Evolutionary conservation across 2,113 vertebrate species (phyloP), one percentile per base, ranked within the genome.

Genomic region (Cephalopterus ornatus): DNA sequence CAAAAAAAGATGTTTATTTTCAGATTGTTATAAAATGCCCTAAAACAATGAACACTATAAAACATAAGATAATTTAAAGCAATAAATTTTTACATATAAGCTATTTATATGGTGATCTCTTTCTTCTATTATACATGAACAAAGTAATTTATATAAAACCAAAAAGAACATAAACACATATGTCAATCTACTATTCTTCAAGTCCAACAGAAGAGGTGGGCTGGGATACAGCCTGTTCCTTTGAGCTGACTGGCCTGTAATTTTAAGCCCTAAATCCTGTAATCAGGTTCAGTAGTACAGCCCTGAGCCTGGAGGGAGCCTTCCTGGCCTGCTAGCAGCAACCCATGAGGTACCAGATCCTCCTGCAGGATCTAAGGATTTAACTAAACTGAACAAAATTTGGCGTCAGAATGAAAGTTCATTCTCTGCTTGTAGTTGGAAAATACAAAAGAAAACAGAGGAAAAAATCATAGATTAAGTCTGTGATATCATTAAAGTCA

Each of bases 201-300:
- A 22, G 56, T n/a, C 68, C 55, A 49, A 37, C 27, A 58, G 68
- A 94, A 85, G 68, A 95, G 46, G 74, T 73, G 46, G 76, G 53
- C 53, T 81, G 80, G 37, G 56, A 91, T 65, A 77, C 30, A 76
- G 47, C 42, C 66, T 62, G 35, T 52, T 93, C 78, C 77, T 26
- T 11, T 41, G 44, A 91, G 84, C 52, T 72, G 66, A 82, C 53
- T 83, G 66, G 82, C 75, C 56, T 85, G 4, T 80, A 75, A 92
- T 91, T 91, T 90, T 89, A 94, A 96, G 77, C 66, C 83, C 81
- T 86, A 75, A 92, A 89, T 94, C 95, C 79, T 78, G 79, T 91
- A 93, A 96, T 81, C 61, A 82, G 92, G 65, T 94, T 89, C 66
- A 82, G 46, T 33, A 66, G 62, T 9, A 78, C 56, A 88, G 85